Conservation (phyloP, 2,888 invertebrate species). For the Troilus luridus region DNA sequence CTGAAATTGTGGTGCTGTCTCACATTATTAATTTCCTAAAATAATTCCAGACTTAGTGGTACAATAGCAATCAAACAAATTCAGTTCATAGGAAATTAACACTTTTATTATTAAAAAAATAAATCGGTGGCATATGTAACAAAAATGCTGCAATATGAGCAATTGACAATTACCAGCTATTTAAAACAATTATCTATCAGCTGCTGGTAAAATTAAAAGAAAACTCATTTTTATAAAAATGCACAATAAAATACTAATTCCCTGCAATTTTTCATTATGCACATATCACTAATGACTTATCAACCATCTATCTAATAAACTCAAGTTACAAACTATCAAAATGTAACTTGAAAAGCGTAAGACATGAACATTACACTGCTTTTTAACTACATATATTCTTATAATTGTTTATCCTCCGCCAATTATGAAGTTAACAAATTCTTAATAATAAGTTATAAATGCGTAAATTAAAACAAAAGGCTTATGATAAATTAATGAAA, state of each 20-base stretch:
- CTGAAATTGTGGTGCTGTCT: neutral
- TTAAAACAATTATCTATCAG: neutral
- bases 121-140: slow-evolving; percentile 23
- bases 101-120: slow-evolving; percentile 26
- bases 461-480: neutral
- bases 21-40: neutral
- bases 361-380: neutral
- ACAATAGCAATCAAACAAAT: neutral
- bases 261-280: neutral
- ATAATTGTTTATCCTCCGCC: neutral
- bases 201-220: slow-evolving; percentile 4
- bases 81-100: neutral
- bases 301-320: neutral
- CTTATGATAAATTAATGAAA: neutral
- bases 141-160: slow-evolving; percentile 45
- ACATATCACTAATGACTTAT: neutral
- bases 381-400: neutral
- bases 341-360: neutral
- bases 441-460: slow-evolving; percentile 18
- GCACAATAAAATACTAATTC: neutral
- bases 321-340: neutral
- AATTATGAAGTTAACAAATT: neutral
- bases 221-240: neutral
- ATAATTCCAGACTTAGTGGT: neutral
- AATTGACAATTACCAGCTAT: slow-evolving; percentile 20